Base-by-base conservation (phyloP, 2,113 vertebrate genomes). In the Eurypyga helias region DNA sequence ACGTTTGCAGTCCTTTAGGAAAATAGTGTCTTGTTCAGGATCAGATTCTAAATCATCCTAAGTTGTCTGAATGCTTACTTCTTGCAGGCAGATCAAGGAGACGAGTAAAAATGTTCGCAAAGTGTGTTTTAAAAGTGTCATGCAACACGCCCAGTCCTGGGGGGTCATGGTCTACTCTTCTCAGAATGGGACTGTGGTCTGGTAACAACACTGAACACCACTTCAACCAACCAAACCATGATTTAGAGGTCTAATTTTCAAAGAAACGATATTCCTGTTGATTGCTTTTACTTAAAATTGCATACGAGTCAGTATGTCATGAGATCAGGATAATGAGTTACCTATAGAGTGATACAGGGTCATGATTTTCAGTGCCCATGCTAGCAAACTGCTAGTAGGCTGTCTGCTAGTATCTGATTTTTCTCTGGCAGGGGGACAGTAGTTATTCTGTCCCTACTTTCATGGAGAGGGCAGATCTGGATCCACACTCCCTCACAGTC, bases 11-110 rank as follows among this genome's bases (percentile, higher is more conserved):
- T 90, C 62, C 85, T 94, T 77, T 91, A 45, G 75, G 66, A 91
- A 96, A 95, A 83, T 41, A 65, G 26, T 66, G 58, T 83, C 84
- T 91, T 7, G 4, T 76, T 93, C 54, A 91, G 83, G 84, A 90
- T 62, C 66, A 70, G 72, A 55, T 73, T 86, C 91, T 95, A 91
- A 87, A 94, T 95, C 70, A 92, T 41, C 66, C 41, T 28, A 73
- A 88, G 36, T 23, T 72, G 54, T 83, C 36, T 79, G 70, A 87
- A 52, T 48, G 55, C 46, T 83, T 85, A 2, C 48, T 64, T 87
- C 52, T 64, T 3, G 0, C 31, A 83, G 51, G 23, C 58, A 90
- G 75, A 62, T 83, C 83, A 82, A 87, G 55, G 34, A 70, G 80
- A 78, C 1, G 12, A 31, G 33, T 85, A 54, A 73, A 96, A 89